These are phyloP conservation scores for Aphelocoma californica DNA, from an alignment of 2,797 vertebrate genomes.

Conservation along the genomic window DNA sequence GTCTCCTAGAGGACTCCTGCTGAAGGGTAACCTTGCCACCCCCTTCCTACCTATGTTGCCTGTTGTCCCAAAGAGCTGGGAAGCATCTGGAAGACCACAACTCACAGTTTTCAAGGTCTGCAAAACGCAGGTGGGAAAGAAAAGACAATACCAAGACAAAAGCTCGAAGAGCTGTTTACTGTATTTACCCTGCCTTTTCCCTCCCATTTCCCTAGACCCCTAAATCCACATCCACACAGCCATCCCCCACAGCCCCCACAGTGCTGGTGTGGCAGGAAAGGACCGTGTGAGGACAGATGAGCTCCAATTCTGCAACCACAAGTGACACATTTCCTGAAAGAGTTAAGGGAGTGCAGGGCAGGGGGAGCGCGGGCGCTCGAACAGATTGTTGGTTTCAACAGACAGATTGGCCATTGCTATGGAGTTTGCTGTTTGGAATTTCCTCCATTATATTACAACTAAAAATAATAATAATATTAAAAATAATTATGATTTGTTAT, in stretches of 20 bases:
- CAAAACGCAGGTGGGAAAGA: background rate
- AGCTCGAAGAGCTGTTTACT: background rate
- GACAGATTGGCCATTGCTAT: conserved; percentile 60
- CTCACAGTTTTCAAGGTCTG: background rate
- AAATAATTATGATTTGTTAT: background rate
- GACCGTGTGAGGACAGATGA: background rate
- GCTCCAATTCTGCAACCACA: background rate
- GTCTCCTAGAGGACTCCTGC: background rate
- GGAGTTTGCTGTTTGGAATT: conserved; percentile 52
- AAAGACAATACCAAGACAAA: rapidly evolving
- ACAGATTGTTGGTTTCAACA: conserved; percentile 66
- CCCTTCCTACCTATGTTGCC: background rate
- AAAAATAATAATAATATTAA: conserved; percentile 7
- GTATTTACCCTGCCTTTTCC: background rate
- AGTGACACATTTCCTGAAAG: background rate
- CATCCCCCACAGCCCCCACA: background rate
- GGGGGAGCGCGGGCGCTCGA: background rate
- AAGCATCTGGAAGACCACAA: background rate
- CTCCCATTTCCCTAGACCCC: rapidly evolving
- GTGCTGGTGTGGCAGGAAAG: conserved; percentile 12
- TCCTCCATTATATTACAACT: background rate
- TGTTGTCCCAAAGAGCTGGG: background rate
- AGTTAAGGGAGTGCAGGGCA: background rate
- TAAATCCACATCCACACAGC: rapidly evolving
- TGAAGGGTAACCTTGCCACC: background rate